Evolutionary conservation across 2,797 vertebrate genomes (phyloP), one percentile per base, ranked within the genome.

Genomic region (Otolemur crassicaudatus): DNA sequence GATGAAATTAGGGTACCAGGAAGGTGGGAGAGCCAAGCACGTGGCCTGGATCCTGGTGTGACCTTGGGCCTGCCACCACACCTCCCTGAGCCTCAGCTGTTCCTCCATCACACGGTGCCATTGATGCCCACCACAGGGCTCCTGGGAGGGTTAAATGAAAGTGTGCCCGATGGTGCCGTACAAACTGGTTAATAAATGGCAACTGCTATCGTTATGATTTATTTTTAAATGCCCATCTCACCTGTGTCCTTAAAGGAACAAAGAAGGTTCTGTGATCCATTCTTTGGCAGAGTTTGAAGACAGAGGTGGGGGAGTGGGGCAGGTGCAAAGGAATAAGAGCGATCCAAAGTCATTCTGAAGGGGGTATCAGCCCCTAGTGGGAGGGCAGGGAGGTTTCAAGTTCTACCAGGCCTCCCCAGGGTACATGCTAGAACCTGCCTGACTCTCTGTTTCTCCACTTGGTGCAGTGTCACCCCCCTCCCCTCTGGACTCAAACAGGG

Each of bases 211-310:
- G 61, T 76, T 63, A 60, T 70, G 16, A 83, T 86, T 85, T 85
- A 87, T 69, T 92, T 89, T 85, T 81, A 92, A 92, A 92, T 72
- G 72, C 92, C 72, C 84, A 29, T 90, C 61, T 60, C 53, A 67
- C 31, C 65, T 67, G n/a, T 75, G 65, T 67, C 82, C 86, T 75
- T 80, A 88, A 92, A 92, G 88, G 77, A 96, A 97, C 87, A 96
- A 94, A 93, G 34, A 77, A 75, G 69, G 22, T 25, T 80, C 82
- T 37, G 61, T 0, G 46, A 65, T 22, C 76, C 4, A 0, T 84
- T 83, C 88, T 94, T 40, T 31, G n/a, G 27, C 17, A 20, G 70
- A n/a, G 40, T 9, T 83, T 40, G 72, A 83, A 69, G 80, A 61
- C 61, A 53, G 49, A 53, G 49, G 49, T 53, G 49, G 93, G 16